Evolutionary conservation across 2,113 vertebrate species (phyloP), one percentile per base, ranked within the genome.

Genomic region (Pterophyllum scalare): DNA sequence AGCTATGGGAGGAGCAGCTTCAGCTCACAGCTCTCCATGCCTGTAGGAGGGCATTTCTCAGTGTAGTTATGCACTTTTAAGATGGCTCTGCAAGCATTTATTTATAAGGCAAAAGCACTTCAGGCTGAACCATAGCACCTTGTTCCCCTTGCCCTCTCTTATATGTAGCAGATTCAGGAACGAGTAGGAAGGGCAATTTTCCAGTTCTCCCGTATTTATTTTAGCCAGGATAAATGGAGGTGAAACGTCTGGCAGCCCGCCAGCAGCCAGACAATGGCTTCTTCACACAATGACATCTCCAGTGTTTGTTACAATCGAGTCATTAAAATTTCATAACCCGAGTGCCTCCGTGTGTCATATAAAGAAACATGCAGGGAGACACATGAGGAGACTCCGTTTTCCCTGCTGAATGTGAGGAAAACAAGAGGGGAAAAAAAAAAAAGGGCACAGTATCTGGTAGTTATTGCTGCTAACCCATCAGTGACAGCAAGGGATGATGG

Each of bases 271-370:
- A 91, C 83, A 81, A 72, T 72, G 35, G 70, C 75, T 59, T 43
- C 59, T 76, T 46, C 46, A 49, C 56, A 89, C 85, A 86, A 84
- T 88, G 85, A 92, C 82, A 83, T 80, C 70, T 54, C 46, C 54
- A 80, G 93, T 88, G 88, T 88, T 89, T 83, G 75, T 91, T 92
- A 87, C 91, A 70, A 89, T 80, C 65, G 12, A 65, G 58, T 76
- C 86, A 93, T 93, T 93, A 86, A 92, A 84, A 59, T 89, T 92
- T 91, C 86, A 94, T 78, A 82, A 79, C 43, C 65, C 5, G 67
- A 77, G 77, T 74, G 65, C 75, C 75, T 88, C 78, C 86, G 76
- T 83, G 88, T 82, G 82, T 58, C 70, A 62, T 14, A 74, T 52
- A 82, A 82, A 90, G 62, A 81, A 83, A 79, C 72, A 82, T 52